Evolutionary conservation across 2,888 invertebrate genomes (phyloP).

Genomic region (Itoplectis maculator): DNA sequence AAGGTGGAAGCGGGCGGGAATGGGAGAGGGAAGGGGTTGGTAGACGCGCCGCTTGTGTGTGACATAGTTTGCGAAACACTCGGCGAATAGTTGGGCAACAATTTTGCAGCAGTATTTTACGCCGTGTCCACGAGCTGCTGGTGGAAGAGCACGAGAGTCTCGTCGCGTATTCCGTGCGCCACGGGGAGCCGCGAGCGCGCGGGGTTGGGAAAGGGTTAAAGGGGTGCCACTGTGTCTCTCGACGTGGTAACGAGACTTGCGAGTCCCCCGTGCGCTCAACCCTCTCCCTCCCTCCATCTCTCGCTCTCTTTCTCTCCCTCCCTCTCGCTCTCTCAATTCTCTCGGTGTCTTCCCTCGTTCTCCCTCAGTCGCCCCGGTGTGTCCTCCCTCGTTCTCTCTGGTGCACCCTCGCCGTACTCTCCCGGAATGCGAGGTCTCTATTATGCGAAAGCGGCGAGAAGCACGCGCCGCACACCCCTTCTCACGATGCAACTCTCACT

Average conservation of each 20-base stretch:
- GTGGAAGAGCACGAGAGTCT: slow-evolving; percentile 51
- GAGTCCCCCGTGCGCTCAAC: slow-evolving; percentile 48
- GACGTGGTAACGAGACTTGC: slow-evolving; percentile 62
- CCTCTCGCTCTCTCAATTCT: slow-evolving; percentile 5
- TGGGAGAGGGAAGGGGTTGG: not conserved
- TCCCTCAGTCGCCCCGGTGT: too few relatives aligned
- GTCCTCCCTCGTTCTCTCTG: not conserved
- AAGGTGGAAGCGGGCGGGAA: too few relatives aligned
- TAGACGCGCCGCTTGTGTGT: slow-evolving; percentile 49
- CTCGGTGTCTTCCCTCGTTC: not conserved
- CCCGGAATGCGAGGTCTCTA: slow-evolving; percentile 61
- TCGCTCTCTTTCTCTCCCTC: slow-evolving; percentile 10
- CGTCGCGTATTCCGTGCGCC: slow-evolving; percentile 54
- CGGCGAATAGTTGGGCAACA: slow-evolving; percentile 78
- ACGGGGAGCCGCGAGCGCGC: too few relatives aligned
- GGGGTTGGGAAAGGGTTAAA: slow-evolving; percentile 22
- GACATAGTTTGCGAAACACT: slow-evolving; percentile 78
- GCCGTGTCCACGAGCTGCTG: slow-evolving; percentile 50
- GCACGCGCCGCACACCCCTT: slow-evolving; percentile 50
- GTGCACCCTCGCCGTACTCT: slow-evolving; percentile 34
- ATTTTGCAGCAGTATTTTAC: slow-evolving; percentile 77
- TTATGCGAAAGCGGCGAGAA: slow-evolving; percentile 56
- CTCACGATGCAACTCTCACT: slow-evolving; percentile 32
- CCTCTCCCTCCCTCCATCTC: not conserved
- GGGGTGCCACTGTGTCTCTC: slow-evolving; percentile 37